Evolutionary conservation across 2,888 invertebrate genomes (phyloP).

Genomic region (Tuta absoluta): DNA sequence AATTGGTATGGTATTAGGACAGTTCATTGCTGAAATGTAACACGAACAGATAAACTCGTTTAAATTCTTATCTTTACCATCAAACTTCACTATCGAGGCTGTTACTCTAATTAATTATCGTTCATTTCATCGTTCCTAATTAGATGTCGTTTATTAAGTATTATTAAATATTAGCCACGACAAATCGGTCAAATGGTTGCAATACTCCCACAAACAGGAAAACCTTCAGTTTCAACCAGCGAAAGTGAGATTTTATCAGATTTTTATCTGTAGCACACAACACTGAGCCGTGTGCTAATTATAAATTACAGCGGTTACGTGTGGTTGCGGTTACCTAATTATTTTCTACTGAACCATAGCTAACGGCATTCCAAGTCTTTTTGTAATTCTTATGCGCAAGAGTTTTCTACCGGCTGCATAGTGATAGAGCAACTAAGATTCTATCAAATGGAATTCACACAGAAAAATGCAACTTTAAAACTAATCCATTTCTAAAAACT

Average conservation of each 20-base stretch:
- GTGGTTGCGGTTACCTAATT: conserved; percentile 28
- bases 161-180: conserved; percentile 31
- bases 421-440: conserved; percentile 19
- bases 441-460: conserved; percentile 12
- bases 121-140: conserved; percentile 44
- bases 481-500: not conserved
- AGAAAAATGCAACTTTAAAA: not conserved
- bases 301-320: conserved; percentile 34
- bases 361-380: conserved; percentile 26
- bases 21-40: not conserved
- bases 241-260: conserved; percentile 59
- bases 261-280: conserved; percentile 45
- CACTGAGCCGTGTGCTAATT: conserved; percentile 40
- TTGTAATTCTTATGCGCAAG: conserved; percentile 25
- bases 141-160: conserved; percentile 35
- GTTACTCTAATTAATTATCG: conserved; percentile 44
- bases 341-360: conserved; percentile 27
- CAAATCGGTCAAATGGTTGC: conserved; percentile 24
- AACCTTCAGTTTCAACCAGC: conserved; percentile 56
- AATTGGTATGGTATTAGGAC: not conserved
- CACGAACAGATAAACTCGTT: conserved; percentile 6
- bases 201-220: conserved; percentile 45
- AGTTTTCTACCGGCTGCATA: conserved; percentile 19
- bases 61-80: conserved; percentile 44
- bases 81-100: conserved; percentile 46